Percentiles rank a stretch among this genome's conserved stretches.
Conservation (phyloP, 2,797 vertebrate species). For the Iguana delicatissima region DNA sequence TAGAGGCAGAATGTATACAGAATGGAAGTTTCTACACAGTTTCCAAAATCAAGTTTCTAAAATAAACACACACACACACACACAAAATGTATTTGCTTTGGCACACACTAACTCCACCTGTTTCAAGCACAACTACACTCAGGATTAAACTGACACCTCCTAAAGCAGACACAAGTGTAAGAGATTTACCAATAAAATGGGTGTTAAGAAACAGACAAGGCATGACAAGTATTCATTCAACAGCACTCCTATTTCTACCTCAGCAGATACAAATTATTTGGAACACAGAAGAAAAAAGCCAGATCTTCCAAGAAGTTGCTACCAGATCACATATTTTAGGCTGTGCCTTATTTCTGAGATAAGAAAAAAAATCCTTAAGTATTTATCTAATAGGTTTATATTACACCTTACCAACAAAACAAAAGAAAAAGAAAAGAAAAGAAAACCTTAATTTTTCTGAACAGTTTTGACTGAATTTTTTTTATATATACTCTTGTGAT, state of each 20-base stretch:
- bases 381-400: background rate
- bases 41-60: slow-evolving; percentile 1
- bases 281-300: background rate
- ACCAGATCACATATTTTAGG: background rate
- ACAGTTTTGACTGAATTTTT: background rate
- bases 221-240: background rate
- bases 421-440: no score
- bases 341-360: no score
- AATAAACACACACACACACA: slow-evolving; percentile 14
- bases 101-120: background rate
- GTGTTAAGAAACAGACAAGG: slow-evolving; percentile 20
- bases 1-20: background rate
- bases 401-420: background rate
- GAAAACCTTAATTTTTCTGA: background rate
- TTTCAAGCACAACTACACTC: slow-evolving; percentile 43
- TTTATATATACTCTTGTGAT: background rate
- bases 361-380: background rate
- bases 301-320: background rate
- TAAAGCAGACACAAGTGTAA: slow-evolving; percentile 38
- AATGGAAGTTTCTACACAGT: background rate
- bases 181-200: slow-evolving; percentile 34
- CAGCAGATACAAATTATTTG: background rate
- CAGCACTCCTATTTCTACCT: slow-evolving; percentile 4
- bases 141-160: slow-evolving; percentile 34
- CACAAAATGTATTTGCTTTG: slow-evolving; percentile 36